Base-by-base conservation (phyloP, 1,140 invertebrate genomes). In the Cydia fagiglandana region DNA sequence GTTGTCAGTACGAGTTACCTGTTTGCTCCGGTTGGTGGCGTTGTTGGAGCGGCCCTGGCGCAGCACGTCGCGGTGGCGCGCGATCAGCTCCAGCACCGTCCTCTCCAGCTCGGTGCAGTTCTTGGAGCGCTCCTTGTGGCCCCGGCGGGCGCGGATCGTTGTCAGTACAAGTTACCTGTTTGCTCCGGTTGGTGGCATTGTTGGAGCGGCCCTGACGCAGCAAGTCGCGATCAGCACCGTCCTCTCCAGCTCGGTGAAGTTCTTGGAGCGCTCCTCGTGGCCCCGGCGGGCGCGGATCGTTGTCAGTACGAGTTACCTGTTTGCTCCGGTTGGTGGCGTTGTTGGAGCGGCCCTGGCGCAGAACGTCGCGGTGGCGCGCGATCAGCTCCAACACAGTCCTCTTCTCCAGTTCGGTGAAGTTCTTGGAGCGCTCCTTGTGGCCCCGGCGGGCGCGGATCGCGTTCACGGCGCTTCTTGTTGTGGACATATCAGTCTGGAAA, bases 281-380 rank as follows among this genome's bases (percentile, higher is more conserved):
- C 90, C 91, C 77, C 91, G 91, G 75, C 89, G 84, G 79, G 90
- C 87, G 74, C 87, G 83, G 79, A 88, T 83, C 30, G 30, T 4
- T 30, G 4, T 30, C 2, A 3, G 4, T 4, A 34, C 34, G 6
- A 34, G 34, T 34, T 34, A 41, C 38, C 38, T 93, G 91, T 80
- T 93, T 93, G 81, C 89, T 93, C 75, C 91, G 84, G 81, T 93
- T 93, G 79, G 91, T 93, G 68, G 93, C 93, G 86, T 92, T 93
- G 83, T 93, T 93, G 80, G 91, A 92, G 73, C 93, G 84, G 3
- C 93, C 93, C 86, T 93, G 93, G 15, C 91, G 84, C 75, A 93
- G 83, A 77, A 93, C 91, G 86, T 93, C 93, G 10, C 91, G 81
- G 78, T 93, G 93, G 6, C 89, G 79, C 74, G 88, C 90, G 61